Conservation (phyloP, 2,888 invertebrate genomes). For the Conomelus anceps region DNA sequence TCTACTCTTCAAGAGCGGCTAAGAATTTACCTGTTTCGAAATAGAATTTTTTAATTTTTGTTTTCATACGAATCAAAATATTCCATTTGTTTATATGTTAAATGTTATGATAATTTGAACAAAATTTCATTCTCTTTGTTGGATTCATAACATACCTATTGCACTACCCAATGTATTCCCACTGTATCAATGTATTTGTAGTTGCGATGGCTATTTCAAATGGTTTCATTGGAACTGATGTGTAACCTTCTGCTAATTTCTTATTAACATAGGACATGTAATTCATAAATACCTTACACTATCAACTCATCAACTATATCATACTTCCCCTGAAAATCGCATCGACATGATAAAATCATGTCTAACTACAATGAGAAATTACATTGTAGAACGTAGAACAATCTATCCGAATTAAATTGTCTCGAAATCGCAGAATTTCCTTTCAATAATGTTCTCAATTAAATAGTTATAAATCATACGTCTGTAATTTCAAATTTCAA, state of each 20-base stretch:
- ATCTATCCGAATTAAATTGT: background rate
- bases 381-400: background rate
- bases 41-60: background rate
- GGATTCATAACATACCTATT: background rate
- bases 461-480: background rate
- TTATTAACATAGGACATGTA: background rate
- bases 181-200: background rate
- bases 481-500: background rate
- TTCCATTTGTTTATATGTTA: background rate
- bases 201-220: background rate
- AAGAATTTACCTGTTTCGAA: constrained; percentile 39
- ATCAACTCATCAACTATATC: no score
- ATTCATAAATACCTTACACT: background rate
- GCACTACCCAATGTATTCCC: background rate
- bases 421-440: background rate
- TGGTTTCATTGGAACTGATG: background rate
- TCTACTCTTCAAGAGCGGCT: constrained; percentile 98
- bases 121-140: background rate
- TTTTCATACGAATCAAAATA: background rate
- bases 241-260: background rate
- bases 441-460: background rate
- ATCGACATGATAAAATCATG: background rate
- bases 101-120: background rate
- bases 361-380: background rate
- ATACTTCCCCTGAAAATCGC: background rate